phyloP scores from a whole-genome alignment of 2,888 invertebrate species.

The Metacarcinus magister region DNA sequence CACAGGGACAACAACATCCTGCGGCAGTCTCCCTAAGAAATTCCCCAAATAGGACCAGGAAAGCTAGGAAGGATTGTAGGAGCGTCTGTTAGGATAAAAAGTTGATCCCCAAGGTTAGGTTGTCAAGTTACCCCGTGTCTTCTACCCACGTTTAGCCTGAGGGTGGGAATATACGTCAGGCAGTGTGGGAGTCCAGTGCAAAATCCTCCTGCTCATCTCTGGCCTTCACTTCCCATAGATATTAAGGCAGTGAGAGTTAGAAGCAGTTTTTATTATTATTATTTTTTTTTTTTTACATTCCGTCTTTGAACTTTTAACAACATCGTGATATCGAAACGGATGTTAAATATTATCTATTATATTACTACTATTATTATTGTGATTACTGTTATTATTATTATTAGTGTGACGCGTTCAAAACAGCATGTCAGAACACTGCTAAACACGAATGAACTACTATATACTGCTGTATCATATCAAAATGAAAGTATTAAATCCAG shows the following conservation, averaged over 20 bases:
- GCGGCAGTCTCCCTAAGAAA: neutral
- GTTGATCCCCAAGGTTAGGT: neutral
- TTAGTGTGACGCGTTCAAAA: neutral
- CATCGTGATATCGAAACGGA: neutral
- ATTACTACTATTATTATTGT: neutral
- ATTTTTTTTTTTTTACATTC: neutral
- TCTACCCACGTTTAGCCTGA: neutral
- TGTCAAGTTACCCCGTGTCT: neutral
- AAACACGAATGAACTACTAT: neutral
- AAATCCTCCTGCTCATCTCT: neutral
- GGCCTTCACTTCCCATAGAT: neutral
- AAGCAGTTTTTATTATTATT: neutral
- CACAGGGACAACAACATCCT: neutral
- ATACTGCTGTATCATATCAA: neutral
- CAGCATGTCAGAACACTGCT: neutral
- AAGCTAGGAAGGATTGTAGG: neutral
- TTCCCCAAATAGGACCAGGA: neutral
- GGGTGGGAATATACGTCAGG: neutral
- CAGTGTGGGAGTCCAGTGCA: neutral
- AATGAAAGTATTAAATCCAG: neutral
- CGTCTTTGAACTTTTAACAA: neutral
- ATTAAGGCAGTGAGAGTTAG: neutral
- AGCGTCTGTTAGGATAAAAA: neutral
- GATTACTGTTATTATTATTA: neutral
- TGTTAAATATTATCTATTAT: neutral